phyloP scores from a whole-genome alignment of 2,797 vertebrate genomes.

The Scomberomorus guttatus region DNA sequence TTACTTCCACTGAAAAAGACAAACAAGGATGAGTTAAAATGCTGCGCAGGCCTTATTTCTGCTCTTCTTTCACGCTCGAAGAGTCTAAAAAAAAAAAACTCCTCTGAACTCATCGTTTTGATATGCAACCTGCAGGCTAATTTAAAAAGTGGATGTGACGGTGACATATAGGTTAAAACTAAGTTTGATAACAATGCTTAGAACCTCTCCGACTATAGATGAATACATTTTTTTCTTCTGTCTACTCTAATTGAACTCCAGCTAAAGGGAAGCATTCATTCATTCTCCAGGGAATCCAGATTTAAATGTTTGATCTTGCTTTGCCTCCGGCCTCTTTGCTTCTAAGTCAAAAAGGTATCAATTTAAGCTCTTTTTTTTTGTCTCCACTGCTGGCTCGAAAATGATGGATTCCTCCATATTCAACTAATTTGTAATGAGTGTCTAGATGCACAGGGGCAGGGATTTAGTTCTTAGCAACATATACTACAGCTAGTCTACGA shows the following conservation, averaged over 20 bases:
- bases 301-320: conserved; percentile 26
- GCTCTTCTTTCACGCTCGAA: background rate
- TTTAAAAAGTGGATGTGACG: conserved; percentile 33
- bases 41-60: conserved; percentile 47
- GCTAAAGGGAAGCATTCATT: conserved; percentile 2
- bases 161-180: conserved; percentile 30
- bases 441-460: conserved; percentile 53
- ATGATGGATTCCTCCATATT: conserved; percentile 48
- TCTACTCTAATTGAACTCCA: conserved; percentile 25
- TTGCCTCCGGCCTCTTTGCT: conserved; percentile 12
- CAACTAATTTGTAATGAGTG: conserved; percentile 41
- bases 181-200: conserved; percentile 35
- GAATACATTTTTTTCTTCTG: conserved; percentile 7
- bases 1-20: conserved; percentile 70
- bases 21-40: conserved; percentile 48
- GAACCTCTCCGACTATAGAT: conserved; percentile 32
- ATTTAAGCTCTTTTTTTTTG: conserved; percentile 8
- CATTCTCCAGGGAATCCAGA: conserved; percentile 18
- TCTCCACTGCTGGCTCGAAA: background rate
- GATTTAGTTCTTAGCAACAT: conserved; percentile 66
- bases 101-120: conserved; percentile 30
- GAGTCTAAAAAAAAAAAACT: background rate
- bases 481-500: conserved; percentile 75
- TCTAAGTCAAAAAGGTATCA: conserved; percentile 3
- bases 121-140: conserved; percentile 73